phyloP scores from a whole-genome alignment of 2,888 invertebrate species.

The Stenolophus ochropezus region DNA sequence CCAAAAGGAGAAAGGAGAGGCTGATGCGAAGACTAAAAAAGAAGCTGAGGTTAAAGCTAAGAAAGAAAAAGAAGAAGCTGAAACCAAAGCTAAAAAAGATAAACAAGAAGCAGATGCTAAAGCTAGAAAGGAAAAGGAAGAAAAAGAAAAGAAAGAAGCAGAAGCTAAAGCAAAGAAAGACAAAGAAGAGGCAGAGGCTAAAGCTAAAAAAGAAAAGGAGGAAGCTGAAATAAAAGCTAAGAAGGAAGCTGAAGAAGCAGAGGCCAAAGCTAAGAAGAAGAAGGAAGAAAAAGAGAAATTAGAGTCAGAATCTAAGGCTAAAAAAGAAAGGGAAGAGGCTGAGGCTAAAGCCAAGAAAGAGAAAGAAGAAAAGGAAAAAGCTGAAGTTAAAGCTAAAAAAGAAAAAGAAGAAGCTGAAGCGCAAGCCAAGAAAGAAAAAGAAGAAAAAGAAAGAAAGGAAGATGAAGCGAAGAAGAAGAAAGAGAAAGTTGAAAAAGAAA shows the following conservation, averaged over 20 bases:
- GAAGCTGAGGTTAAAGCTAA: slow-evolving; percentile 55
- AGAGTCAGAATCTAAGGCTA: background rate
- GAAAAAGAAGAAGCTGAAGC: background rate
- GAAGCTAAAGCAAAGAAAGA: slow-evolving; percentile 55
- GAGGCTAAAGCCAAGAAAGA: background rate
- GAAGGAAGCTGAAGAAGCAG: slow-evolving; percentile 57
- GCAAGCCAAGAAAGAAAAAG: background rate
- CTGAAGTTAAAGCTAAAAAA: background rate
- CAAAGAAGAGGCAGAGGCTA: slow-evolving; percentile 53
- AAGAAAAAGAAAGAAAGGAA: slow-evolving; percentile 43
- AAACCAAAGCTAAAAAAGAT: slow-evolving; percentile 39
- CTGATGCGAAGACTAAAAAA: slow-evolving; percentile 67
- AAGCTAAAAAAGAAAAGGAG: background rate
- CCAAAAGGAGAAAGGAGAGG: slow-evolving; percentile 45
- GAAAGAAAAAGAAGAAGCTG: slow-evolving; percentile 60
- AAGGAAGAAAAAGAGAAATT: slow-evolving; percentile 52
- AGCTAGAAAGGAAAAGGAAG: slow-evolving; percentile 18
- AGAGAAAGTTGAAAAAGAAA: slow-evolving; percentile 66
- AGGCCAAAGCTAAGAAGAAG: slow-evolving; percentile 54
- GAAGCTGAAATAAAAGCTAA: slow-evolving; percentile 55
- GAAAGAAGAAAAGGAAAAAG: background rate
- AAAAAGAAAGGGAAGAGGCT: background rate
- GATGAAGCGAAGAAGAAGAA: background rate
- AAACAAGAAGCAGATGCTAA: slow-evolving; percentile 36
- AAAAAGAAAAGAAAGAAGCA: slow-evolving; percentile 29